Evolutionary conservation across 1,140 invertebrate species (phyloP).

Genomic region (Drosophila tani): DNA sequence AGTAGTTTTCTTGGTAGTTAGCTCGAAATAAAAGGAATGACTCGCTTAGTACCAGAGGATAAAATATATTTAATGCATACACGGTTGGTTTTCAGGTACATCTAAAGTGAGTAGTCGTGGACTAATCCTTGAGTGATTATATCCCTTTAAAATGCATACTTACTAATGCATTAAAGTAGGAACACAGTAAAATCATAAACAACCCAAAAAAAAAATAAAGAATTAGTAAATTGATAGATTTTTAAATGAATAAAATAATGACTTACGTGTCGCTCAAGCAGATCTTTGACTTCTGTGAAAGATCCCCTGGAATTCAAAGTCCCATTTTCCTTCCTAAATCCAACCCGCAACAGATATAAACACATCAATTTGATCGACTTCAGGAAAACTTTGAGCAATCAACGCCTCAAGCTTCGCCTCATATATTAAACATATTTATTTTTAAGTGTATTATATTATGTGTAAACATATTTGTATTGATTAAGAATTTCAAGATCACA

Average conservation of each 20-base stretch:
- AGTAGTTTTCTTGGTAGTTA: background rate
- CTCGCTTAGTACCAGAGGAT: background rate
- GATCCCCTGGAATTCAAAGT: too few relatives aligned
- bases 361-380: slow-evolving; percentile 13
- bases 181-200: background rate
- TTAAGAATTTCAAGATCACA: slow-evolving; percentile 80
- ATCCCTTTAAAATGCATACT: background rate
- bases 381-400: slow-evolving; percentile 71
- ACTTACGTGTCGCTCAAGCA: background rate
- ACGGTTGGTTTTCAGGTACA: background rate
- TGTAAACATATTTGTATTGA: slow-evolving; percentile 76
- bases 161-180: background rate
- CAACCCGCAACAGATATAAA: slow-evolving; percentile 3
- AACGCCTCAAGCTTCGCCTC: slow-evolving; percentile 63
- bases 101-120: too few relatives aligned
- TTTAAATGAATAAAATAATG: too few relatives aligned
- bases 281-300: background rate
- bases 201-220: background rate
- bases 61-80: too few relatives aligned
- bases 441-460: slow-evolving; percentile 71
- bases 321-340: too few relatives aligned
- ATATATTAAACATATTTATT: slow-evolving; percentile 68
- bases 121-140: too few relatives aligned
- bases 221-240: background rate
- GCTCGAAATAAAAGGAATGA: background rate